Base-by-base conservation (phyloP, 1,140 invertebrate genomes). In the Steinernema khuongi region DNA sequence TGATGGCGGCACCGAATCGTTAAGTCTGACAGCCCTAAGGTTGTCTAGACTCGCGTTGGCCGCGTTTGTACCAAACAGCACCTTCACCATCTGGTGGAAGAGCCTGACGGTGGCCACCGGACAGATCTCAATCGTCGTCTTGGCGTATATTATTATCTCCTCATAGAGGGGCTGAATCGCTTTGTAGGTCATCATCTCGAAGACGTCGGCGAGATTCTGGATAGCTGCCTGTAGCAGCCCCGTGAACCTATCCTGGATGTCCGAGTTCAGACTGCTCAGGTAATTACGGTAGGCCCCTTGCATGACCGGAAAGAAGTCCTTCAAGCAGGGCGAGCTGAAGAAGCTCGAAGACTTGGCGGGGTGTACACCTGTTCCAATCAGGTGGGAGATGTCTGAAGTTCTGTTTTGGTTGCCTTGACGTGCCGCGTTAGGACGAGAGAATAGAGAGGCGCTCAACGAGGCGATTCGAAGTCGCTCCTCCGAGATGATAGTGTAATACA, bases 171-270 rank as follows among this genome's bases (percentile, higher is more conserved):
- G 50, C 11, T 60, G 50, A 22, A 60, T 60, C 50, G 50, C 50
- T 26, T 60, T 60, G 50, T 60, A 60, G 50, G 50, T 60, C 50
- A 60, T 60, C 50, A 60, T 60, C 50, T 60, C 50, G 50, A 60
- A 60, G 22, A 60, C 26, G 22, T 60, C 50, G 4, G 50, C 50
- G 26, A 60, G 50, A 26, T 26, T 60, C 50, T 60, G 11, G 4
- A 60, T 4, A 22, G 50, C 50, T 2, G 50, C 11, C 22, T 60
- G 14, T 4, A 60, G 50, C 14, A 60, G 50, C 4, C 7, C 26
- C 22, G 50, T 60, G 22, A 60, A 60, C 4, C 50, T 11, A 22
- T 60, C 7, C 22, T 60, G 50, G 26, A 60, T 17, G 4, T 60
- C 50, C 11, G 50, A 17, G 50, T 60, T 60, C 22, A 60, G 50